Conservation (phyloP, 2,888 invertebrate species). For the Chaetogeoica ovagalla region DNA sequence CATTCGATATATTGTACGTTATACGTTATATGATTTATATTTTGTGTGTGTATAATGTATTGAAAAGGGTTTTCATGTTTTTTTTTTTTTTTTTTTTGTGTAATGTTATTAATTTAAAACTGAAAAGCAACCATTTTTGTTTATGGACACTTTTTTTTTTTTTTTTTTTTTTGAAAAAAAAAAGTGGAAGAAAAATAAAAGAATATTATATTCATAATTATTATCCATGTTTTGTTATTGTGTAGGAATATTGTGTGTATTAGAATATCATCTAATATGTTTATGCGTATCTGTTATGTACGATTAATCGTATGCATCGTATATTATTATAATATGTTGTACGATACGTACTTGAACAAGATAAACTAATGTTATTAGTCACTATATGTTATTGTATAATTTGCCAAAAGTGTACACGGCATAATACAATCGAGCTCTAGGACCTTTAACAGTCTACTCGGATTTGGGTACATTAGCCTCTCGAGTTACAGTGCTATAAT, state of each 20-base stretch:
- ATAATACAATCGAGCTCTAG: too few species aligned
- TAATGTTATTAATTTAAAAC: constrained; percentile 42
- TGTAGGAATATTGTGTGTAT: background rate
- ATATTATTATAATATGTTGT: too few species aligned
- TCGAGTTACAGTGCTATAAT: too few species aligned
- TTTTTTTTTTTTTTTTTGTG: constrained; percentile 43
- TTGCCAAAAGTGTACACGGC: too few species aligned
- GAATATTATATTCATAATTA: constrained; percentile 37
- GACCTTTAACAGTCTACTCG: too few species aligned
- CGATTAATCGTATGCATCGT: too few species aligned
- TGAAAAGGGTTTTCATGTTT: constrained; percentile 30
- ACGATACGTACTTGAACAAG: too few species aligned
- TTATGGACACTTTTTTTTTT: constrained; percentile 18
- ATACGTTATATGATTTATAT: constrained; percentile 9
- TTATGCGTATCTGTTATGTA: too few species aligned
- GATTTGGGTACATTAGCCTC: too few species aligned
- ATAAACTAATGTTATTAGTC: too few species aligned
- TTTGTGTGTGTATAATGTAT: constrained; percentile 25
- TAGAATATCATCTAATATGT: too few species aligned
- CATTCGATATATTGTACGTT: constrained; percentile 23
- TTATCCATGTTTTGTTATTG: background rate
- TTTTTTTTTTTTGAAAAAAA: constrained; percentile 12
- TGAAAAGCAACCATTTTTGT: constrained; percentile 39
- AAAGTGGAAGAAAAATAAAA: constrained; percentile 25
- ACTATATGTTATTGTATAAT: too few species aligned